Base-by-base conservation (phyloP, 2,888 invertebrate species). In the Stenodema calcarata region DNA sequence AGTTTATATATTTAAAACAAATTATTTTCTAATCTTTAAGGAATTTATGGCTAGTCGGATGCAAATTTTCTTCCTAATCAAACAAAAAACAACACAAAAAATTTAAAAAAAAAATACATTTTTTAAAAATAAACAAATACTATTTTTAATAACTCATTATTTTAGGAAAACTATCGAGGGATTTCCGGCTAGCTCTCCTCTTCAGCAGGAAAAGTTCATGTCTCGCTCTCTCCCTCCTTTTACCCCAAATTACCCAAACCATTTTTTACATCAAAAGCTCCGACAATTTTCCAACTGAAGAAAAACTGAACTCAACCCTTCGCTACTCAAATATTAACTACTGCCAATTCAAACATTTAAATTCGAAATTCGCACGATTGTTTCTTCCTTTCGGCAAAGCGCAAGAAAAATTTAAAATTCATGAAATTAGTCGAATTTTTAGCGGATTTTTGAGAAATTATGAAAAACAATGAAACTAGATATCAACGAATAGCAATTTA, bases 371-470 rank as follows among this genome's bases (percentile, higher is more conserved):
- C 7, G 2, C 35, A 7, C 35, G 7, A 35, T 7, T 35, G 35
- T 35, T 35, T 35, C 35, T 35, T 35, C 7, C 35, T 35, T 7
- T 35, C 2, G 7, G 2, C 35, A 35, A 35, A 35, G 35, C 35
- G 35, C 35, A 35, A 35, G 35, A 35, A 35, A n/a, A 23, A 4
- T 62, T 4, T 4, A 23, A 62, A 23, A 23, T 62, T 23, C 23
- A 62, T 1, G 47, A 47, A 12, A 47, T 62, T 62, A 62, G 62
- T 62, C 62, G 62, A 73, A 73, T 35, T 73, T 28, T 88, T 89
- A 89, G 83, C 87, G 87, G 88, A 89, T 89, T 89, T 89, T 89
- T 87, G 83, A 88, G 88, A 87, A 16, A 73, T 89, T 88, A 79
- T 88, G 88, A 87, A 30, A 73, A 73, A 47, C 47, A 50, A 80